Conservation (phyloP, 2,113 vertebrate species). For the Lasiurus cinereus region DNA sequence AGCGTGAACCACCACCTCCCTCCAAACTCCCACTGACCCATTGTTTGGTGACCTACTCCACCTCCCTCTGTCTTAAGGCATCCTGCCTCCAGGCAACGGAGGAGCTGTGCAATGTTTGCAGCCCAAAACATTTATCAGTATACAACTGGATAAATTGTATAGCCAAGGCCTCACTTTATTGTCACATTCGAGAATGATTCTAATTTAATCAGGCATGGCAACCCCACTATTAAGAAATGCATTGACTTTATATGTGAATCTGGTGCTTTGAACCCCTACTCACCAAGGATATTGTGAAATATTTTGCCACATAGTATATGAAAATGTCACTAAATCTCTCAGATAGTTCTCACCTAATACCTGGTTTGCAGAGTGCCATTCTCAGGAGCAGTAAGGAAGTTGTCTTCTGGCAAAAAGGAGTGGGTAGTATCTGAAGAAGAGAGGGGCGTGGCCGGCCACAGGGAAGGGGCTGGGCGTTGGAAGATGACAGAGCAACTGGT, state of each 20-base stretch:
- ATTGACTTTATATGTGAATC: neutral
- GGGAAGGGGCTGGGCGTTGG: too few species aligned
- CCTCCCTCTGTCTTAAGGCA: too few species aligned
- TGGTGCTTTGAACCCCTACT: neutral
- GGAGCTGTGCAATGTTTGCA: too few species aligned
- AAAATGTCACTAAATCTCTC: neutral
- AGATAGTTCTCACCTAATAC: neutral
- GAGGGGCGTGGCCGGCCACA: too few species aligned
- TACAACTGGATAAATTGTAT: neutral
- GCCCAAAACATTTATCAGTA: neutral
- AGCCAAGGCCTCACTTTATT: neutral
- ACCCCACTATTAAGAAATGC: neutral
- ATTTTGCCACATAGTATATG: neutral
- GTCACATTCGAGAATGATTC: neutral
- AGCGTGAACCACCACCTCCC: too few species aligned
- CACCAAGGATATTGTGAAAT: neutral
- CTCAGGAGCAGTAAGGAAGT: neutral
- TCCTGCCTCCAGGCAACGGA: too few species aligned
- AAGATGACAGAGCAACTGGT: conserved; percentile 92
- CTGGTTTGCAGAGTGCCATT: neutral
- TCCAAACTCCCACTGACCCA: too few species aligned
- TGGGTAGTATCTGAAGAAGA: neutral
- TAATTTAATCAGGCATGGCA: neutral
- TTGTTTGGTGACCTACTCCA: too few species aligned
- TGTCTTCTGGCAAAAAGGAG: neutral